Conservation (phyloP, 2,888 invertebrate genomes). For the Arge pagana region DNA sequence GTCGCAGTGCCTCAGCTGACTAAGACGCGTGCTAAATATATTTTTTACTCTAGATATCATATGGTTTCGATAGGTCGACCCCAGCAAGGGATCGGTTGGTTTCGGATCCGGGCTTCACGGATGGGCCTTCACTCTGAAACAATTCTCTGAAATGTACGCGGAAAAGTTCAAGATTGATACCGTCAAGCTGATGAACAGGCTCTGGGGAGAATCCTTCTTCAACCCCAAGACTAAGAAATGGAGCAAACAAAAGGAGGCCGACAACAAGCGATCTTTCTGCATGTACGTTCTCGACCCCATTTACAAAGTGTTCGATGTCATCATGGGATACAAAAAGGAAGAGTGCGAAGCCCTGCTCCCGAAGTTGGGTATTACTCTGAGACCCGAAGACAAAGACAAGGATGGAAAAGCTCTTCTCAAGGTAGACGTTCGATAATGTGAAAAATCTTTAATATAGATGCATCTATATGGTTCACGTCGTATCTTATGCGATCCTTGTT, state of each 20-base stretch:
- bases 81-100: slow-evolving; percentile 98
- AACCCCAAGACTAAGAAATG: slow-evolving; percentile 97
- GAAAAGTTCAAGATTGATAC: slow-evolving; percentile 98
- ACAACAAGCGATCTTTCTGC: slow-evolving; percentile 96
- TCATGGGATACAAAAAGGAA: slow-evolving; percentile 95
- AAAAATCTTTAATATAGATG: slow-evolving; percentile 2
- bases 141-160: slow-evolving; percentile 99
- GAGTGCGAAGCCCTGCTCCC: slow-evolving; percentile 85
- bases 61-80: slow-evolving; percentile 73
- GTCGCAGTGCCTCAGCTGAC: slow-evolving; percentile 36
- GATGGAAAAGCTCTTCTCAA: slow-evolving; percentile 96
- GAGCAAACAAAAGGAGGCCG: slow-evolving; percentile 88
- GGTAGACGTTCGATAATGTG: slow-evolving; percentile 55
- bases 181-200: slow-evolving; percentile 94
- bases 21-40: neutral
- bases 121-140: slow-evolving; percentile 99
- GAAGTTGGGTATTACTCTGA: slow-evolving; percentile 90
- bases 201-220: slow-evolving; percentile 99
- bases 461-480: neutral
- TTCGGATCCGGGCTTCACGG: slow-evolving; percentile 99
- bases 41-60: neutral
- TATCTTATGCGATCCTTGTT: too few species aligned
- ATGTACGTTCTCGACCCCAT: slow-evolving; percentile 99
- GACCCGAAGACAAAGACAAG: slow-evolving; percentile 94
- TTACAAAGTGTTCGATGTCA: slow-evolving; percentile 87